Percentiles rank a stretch among this genome's conserved stretches.
phyloP scores from a whole-genome alignment of 2,797 vertebrate species.

The Mycteria americana region DNA sequence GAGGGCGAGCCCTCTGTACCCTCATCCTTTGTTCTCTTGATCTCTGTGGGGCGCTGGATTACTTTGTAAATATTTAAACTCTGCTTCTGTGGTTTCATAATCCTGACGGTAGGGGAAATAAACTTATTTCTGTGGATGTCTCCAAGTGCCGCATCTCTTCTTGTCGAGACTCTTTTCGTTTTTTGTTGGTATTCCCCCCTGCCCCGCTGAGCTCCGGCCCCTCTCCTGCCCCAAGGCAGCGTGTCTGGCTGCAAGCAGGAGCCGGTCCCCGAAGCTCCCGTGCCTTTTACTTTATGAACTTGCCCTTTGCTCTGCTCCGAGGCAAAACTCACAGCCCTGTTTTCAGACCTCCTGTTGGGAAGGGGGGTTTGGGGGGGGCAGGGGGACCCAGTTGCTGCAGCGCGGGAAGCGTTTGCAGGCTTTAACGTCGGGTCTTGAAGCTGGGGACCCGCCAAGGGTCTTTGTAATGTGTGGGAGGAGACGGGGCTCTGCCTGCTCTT shows the following conservation, averaged over 20 bases:
- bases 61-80: constrained; percentile 59
- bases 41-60: constrained; percentile 33
- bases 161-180: not conserved
- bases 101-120: constrained; percentile 58
- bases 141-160: not conserved
- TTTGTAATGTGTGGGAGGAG: not conserved
- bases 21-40: constrained; percentile 37
- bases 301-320: not conserved
- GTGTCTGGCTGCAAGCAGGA: not conserved
- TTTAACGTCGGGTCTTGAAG: fast-evolving
- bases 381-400: not conserved
- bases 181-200: not conserved
- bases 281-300: not conserved
- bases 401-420: not conserved
- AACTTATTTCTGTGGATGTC: constrained; percentile 54
- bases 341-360: not conserved
- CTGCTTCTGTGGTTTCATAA: constrained; percentile 63
- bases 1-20: not conserved
- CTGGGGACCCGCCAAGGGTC: fast-evolving
- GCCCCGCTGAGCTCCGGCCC: not conserved
- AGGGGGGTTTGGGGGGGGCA: too few relatives aligned
- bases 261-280: fast-evolving
- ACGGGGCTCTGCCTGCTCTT: not conserved
- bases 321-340: not conserved
- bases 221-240: not conserved